Base-by-base conservation (phyloP, 2,888 invertebrate species). In the Tipula unca region DNA sequence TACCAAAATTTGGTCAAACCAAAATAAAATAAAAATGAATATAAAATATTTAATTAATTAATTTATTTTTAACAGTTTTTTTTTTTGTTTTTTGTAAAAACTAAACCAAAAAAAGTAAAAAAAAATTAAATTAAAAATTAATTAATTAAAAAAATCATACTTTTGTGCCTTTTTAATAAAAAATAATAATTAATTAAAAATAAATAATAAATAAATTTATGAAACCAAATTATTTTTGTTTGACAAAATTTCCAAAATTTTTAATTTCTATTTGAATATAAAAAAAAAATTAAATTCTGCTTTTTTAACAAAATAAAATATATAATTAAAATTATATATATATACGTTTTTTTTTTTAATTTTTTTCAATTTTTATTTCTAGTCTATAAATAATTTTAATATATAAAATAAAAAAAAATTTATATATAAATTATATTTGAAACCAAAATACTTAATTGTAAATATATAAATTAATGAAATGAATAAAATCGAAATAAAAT, bases 111-210 rank as follows among this genome's bases (percentile, higher is more conserved):
- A 32, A 69, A 69, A 69, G 25, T 69, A 69, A 69, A 25, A 10
- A 54, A 48, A 69, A 69, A 48, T 39, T 39, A 69, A 69, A 69
- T 25, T 69, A 25, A 69, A n/a, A 25, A 10, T 69, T 8, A 69
- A 69, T 69, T 69, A 69, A 69, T 69, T 69, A 69, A 69, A 69
- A 48, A 69, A 69, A 69, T 69, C 69, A 69, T 69, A 69, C 69
- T 69, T 69, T 69, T 69, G 69, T 69, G 69, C 69, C 69, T 69
- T 69, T 69, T 69, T 69, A 69, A 69, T 69, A 69, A 69, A 69
- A 69, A 69, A 69, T 25, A 69, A 69, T 69, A 69, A 69, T 69
- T 69, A 69, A 69, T 69, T 69, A 69, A 48, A 48, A 48, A 20
- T 69, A 69, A 69, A 25, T 69, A 69, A 25, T 69, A 69, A 69